phyloP scores from a whole-genome alignment of 2,113 vertebrate species.

The Ovibos moschatus region DNA sequence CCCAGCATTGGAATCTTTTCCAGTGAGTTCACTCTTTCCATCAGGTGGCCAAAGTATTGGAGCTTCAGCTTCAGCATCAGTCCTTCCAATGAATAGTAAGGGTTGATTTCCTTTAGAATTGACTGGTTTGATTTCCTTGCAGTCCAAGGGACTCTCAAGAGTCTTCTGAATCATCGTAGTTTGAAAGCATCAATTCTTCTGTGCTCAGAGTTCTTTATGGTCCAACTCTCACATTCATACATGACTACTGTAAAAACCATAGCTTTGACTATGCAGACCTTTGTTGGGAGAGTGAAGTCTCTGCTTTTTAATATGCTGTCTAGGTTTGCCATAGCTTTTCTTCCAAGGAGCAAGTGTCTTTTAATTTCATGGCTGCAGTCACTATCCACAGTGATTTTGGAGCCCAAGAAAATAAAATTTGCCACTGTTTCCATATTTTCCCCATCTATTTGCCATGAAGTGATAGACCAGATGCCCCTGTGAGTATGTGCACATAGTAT shows the following conservation, averaged over 20 bases:
- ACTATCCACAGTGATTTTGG: neutral
- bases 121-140: neutral
- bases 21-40: neutral
- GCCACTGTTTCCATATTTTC: neutral
- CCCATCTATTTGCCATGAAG: neutral
- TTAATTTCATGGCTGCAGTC: neutral
- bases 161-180: neutral
- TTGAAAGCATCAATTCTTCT: neutral
- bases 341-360: neutral
- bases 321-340: neutral
- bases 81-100: neutral
- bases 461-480: neutral
- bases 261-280: neutral
- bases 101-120: neutral
- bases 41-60: neutral
- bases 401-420: neutral
- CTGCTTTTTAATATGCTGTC: neutral
- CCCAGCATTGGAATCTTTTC: neutral
- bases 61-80: neutral
- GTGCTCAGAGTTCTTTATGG: neutral
- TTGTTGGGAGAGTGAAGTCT: neutral
- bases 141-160: neutral
- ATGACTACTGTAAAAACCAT: neutral
- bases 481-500: neutral
- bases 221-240: neutral